Base-by-base conservation (phyloP, 92 coral and sea anemone genomes). In the Ricordea florida region DNA sequence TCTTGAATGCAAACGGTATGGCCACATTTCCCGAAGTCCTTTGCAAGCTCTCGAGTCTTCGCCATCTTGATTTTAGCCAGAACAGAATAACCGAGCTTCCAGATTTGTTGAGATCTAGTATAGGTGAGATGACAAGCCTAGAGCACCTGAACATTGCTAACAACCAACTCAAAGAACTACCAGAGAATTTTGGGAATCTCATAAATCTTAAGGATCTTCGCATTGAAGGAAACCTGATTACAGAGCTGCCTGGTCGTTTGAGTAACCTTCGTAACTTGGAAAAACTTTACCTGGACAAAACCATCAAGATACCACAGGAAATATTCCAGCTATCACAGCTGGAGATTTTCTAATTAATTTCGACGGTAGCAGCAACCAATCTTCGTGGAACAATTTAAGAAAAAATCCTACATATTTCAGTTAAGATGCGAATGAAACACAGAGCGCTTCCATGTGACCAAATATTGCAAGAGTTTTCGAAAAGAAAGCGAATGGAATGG, bases 21-120 rank as follows among this genome's bases (percentile, higher is more conserved):
- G 33, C 76, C 11, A 37, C 47, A 5, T 62, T 91, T 45, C 97
- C 97, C 25, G 97, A 91, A 44, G 89, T 60, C 2, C 73, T 91
- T 37, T 91, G 93, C 48, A 83, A 80, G 15, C 73, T 91, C 30
- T 88, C 97, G 16, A 52, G 17, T 23, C 83, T 91, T 6, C 65
- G 40, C 34, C 34, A 57, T 2, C 89, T 91, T 10, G 93, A 88
- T 60, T 34, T 91, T 21, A 74, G 90, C 26, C 69, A 78, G 22
- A 91, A 91, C 63, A 76, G 57, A 25, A 81, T 91, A 16, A 37
- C 40, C 3, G 74, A 8, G 14, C 83, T 87, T 59, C 93, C 93
- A 29, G 92, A 84, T 56, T 56, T 74, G 11, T 40, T 74, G 27
- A 71, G 90, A 17, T 77, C 79, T 45, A 84, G 89, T 16, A 76